Evolutionary conservation across 2,888 invertebrate genomes (phyloP), one percentile per base, ranked within the genome.

Genomic region (Ormyrus nitidulus): DNA sequence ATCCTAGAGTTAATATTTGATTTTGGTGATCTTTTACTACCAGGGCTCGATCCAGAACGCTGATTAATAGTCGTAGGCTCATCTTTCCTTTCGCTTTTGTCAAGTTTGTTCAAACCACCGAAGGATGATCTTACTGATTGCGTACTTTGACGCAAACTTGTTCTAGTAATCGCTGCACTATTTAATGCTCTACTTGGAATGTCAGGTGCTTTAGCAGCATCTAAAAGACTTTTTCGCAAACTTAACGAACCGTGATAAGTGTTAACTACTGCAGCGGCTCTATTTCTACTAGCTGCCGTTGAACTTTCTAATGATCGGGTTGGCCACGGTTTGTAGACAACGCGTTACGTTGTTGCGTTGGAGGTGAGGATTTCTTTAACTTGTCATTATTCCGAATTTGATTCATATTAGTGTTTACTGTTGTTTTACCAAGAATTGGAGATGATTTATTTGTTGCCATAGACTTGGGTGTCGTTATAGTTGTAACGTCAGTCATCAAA

Each of bases 161-260:
- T 66, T 54, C 83, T 82, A 6, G 69, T 75, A 70, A 81, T 81
- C 8, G 85, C 72, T 5, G 83, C 82, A 13, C 82, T 85, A 70
- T 85, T 87, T 6, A 85, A 49, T 46, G 81, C 72, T 82, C 85
- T 87, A 46, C 81, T 84, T 46, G 85, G 93, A 90, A 89, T 92
- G 91, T 92, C 92, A 2, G 92, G 92, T 0, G 92, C 91, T 81
- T 92, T 91, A 2, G 92, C 92, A 6, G 92, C 92, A 66, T 92
- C 90, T 46, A 93, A 85, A 13, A 93, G 88, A 86, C 92, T 92
- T 77, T 92, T 89, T 34, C 92, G 89, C 59, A 92, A 87, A 71
- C 91, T 92, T 3, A 92, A 92, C 76, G 91, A 89, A 5, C 89
- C 90, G 68, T 89, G 90, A 34, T 90, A 88, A 44, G 86, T 87